Evolutionary conservation across 1,140 invertebrate genomes (phyloP), one percentile per base, ranked within the genome.

Genomic region (Diploscapter pachys): DNA sequence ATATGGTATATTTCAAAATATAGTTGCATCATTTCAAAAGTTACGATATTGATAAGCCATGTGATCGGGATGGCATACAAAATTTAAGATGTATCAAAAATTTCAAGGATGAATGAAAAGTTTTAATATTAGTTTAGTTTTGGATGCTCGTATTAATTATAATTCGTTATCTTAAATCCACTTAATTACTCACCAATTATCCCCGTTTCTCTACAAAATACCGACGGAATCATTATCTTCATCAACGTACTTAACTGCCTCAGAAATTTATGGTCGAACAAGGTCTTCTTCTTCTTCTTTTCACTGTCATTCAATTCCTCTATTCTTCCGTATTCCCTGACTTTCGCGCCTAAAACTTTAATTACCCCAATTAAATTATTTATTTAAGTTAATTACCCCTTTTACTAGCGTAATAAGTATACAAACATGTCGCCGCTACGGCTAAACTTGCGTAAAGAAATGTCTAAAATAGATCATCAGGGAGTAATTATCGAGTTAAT

Each of bases 141-240:
- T 76, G 5, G 54, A 2, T 52, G 31, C 5, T 13, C 54, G 55
- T 53, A 0, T 11, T 53, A 0, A 9, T 9, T 11, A 50, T 49
- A 75, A n/a, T 31, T 70, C 50, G 13, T 9, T 55, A 9, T 72
- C 13, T 5, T 5, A n/a, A 65, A 11, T 11, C 76, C 11, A n/a
- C 11, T n/a, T 11, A 1, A 4, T 31, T 8, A 76, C 76, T 73
- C 65, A 81, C 81, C 80, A 59, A 82, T 82, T 9, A 82, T 74
- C 59, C 90, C 91, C 13, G 91, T 91, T 87, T 98, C 94, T 65
- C 91, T 91, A 67, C 91, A 91, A 77, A 92, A 90, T 72, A 94
- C 83, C 67, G 91, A 90, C 0, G 96, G 96, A 64, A 98, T 91
- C 91, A 99, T 94, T 64, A 98, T 93, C 82, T 90, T 91, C 9